Base-by-base conservation (phyloP, 2,113 vertebrate species). In the Stigmatopora nigra region DNA sequence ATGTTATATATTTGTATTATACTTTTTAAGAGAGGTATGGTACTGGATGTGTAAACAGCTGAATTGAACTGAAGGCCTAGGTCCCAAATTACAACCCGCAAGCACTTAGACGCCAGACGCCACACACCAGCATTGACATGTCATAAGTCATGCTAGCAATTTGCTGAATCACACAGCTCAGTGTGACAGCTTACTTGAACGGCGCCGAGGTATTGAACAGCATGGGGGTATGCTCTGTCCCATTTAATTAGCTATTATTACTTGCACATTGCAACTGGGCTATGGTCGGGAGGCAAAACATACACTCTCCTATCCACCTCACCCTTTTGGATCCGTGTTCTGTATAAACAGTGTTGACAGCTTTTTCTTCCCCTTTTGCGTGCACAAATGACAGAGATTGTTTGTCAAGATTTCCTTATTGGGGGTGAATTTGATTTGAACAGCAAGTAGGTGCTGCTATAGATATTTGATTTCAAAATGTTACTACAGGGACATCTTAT, bases 181-280 rank as follows among this genome's bases (percentile, higher is more conserved):
- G 60, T 36, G 25, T 61, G 44, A 31, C 25, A 31, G 68, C 62
- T 55, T 31, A 45, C 36, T 46, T 63, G 51, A 46, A 47, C 51
- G 55, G 44, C 47, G 41, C 73, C 52, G 58, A 76, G 36, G 25
- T 67, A 72, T 60, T 22, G 53, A 56, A 19, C 59, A 61, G 59
- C 72, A 68, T 65, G 64, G 59, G 35, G 72, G 69, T 70, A 80
- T 64, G 65, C 61, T 62, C 51, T 65, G 75, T 79, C 66, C 74
- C 61, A 77, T 80, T 80, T 84, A 84, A 88, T 85, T 79, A 84
- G 63, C 41, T 67, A 58, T 79, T 73, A 84, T 77, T 79, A 75
- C 64, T 73, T 65, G 13, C 61, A 66, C 52, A 62, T 68, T 81
- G 81, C 67, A 73, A 67, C 61, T 52, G 44, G 64, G 67, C 45